A percentile compares a stretch with the other conserved stretches of the same genome.
phyloP scores from a whole-genome alignment of 2,113 vertebrate species.

The Meleagris gallopavo region DNA sequence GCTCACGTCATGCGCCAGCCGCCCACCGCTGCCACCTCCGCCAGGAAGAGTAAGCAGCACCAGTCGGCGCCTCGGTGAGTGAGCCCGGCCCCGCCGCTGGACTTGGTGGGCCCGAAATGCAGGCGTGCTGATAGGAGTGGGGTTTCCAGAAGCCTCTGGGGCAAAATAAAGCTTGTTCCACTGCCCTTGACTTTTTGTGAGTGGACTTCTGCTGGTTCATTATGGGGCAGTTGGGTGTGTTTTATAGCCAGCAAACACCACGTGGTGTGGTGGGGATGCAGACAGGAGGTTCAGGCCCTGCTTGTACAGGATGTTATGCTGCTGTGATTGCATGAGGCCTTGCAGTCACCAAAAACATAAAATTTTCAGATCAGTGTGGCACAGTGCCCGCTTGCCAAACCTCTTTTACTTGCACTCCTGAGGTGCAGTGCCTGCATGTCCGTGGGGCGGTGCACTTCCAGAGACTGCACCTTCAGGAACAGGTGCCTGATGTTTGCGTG shows the following conservation, averaged over 20 bases:
- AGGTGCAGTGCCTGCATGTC: background rate
- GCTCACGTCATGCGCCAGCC: conserved; percentile 99
- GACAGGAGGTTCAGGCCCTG: background rate
- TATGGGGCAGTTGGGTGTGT: no score
- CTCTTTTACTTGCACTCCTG: background rate
- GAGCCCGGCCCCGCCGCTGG: accelerated
- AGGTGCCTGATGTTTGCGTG: accelerated
- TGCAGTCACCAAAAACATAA: background rate
- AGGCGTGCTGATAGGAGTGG: accelerated
- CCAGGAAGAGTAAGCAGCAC: conserved; percentile 95
- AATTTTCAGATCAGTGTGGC: background rate
- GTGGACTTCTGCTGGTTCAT: background rate
- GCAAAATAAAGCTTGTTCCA: accelerated
- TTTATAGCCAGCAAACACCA: background rate
- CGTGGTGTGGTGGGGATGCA: background rate
- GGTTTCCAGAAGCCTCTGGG: accelerated
- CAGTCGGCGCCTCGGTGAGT: conserved; percentile 89
- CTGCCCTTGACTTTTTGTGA: accelerated
- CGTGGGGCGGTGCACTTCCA: background rate
- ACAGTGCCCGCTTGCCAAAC: accelerated
- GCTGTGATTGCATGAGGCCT: background rate
- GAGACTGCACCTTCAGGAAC: background rate
- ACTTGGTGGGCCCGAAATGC: accelerated
- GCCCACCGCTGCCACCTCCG: conserved; percentile 82
- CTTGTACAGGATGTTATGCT: background rate